Evolutionary conservation across 2,888 invertebrate species (phyloP).

Genomic region (Conus canariensis): DNA sequence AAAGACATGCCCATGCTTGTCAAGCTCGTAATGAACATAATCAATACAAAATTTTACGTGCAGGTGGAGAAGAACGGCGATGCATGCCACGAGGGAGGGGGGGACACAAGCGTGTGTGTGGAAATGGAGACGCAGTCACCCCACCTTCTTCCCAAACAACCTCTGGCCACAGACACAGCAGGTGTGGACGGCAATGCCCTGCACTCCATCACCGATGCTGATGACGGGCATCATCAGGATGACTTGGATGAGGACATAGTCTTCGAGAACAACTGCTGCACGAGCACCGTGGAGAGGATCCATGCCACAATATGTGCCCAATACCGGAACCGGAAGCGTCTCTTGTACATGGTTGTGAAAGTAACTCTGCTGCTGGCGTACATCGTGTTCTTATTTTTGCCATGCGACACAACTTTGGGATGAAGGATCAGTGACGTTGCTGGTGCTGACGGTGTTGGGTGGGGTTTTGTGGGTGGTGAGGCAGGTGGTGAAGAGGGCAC

Average conservation of each 20-base stretch:
- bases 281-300: neutral
- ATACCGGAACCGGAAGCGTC: neutral
- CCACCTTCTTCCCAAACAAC: neutral
- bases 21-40: no score
- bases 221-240: neutral
- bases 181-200: neutral
- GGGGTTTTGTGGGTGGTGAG: conserved; percentile 34
- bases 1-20: no score
- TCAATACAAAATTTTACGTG: neutral
- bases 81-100: neutral
- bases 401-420: conserved; percentile 56
- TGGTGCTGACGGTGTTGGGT: conserved; percentile 52
- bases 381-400: conserved; percentile 53
- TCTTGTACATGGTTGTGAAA: neutral
- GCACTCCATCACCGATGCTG: neutral
- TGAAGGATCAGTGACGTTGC: conserved; percentile 56
- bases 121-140: neutral
- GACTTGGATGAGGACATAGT: neutral
- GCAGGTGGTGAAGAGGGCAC: neutral
- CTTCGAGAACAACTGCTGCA: conserved; percentile 37
- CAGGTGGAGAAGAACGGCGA: neutral
- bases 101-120: neutral
- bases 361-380: conserved; percentile 38
- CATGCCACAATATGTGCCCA: neutral
- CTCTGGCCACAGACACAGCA: neutral